Base-by-base conservation (phyloP, 2,797 vertebrate genomes). In the Arrhamphus sclerolepis region DNA sequence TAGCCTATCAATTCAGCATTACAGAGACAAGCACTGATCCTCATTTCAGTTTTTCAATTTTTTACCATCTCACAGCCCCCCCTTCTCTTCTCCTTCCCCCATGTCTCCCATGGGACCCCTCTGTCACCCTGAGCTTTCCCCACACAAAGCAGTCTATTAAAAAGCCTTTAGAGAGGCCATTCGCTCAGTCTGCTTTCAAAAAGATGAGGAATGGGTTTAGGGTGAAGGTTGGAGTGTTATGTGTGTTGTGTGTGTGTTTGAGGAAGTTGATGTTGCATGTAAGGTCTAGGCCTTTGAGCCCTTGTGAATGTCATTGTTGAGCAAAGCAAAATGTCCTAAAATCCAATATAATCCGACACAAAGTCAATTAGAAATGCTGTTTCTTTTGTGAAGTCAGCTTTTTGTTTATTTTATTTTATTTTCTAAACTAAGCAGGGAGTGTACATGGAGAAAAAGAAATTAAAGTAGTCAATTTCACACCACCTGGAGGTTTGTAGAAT, bases 81-180 rank as follows among this genome's bases (percentile, higher is more conserved):
- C 34, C 34, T 13, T 14, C 34, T 7, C 3, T 1, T 31, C 44
- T n/a, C 11, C 21, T 7, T 21, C 60, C 29, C 58, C 28, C 2
- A 26, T 0, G 5, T 43, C 55, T 75, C 86, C 81, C 71, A 20
- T 5, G 69, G 68, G 85, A 84, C 59, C 79, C 75, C 56, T 72
- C 78, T 59, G 11, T 71, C 63, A 62, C 66, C 63, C 62, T n/a
- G 73, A 70, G 78, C 72, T 64, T 66, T 56, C 62, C 21, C 66
- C 73, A 70, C 79, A 89, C 86, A 90, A 90, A 87, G 82, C 79
- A 87, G 85, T 90, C 87, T 77, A 89, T 91, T 91, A 91, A 91
- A 92, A 92, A 92, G 84, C 88, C 86, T 87, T 92, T 88, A 89
- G 83, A 22, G 10, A 64, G 47, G 69, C 66, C 49, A 82, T 80